These are phyloP conservation scores for Meloidogyne hapla DNA, from an alignment of 1,140 invertebrate genomes.

Conservation along the genomic window DNA sequence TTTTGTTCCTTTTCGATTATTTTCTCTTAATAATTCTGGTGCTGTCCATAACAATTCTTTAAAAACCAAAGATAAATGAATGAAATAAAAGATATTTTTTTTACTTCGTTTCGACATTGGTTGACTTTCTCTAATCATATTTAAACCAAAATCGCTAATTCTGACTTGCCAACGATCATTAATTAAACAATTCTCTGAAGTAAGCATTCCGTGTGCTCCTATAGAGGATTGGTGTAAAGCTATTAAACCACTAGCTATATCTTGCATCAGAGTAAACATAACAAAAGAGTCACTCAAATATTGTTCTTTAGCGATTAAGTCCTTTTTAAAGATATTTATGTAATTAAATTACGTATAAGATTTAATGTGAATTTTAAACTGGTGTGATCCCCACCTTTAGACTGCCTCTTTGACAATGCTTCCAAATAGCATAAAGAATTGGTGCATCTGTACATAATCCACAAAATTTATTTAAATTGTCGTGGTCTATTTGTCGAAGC, in stretches of 20 bases:
- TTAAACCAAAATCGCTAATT: conserved; percentile 42
- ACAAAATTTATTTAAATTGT: conserved; percentile 71
- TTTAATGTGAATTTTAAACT: conserved; percentile 73
- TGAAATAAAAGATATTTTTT: conserved; percentile 23
- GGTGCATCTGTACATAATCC: conserved; percentile 67
- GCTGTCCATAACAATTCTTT: conserved; percentile 83
- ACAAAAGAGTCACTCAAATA: conserved; percentile 78
- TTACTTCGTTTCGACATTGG: conserved; percentile 24
- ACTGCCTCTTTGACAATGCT: conserved; percentile 77
- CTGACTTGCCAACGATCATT: conserved; percentile 49
- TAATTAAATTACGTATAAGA: conserved; percentile 74
- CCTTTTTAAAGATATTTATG: conserved; percentile 65
- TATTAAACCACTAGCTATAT: conserved; percentile 73
- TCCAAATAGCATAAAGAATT: conserved; percentile 73
- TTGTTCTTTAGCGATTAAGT: conserved; percentile 85
- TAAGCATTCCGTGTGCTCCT: conserved; percentile 33
- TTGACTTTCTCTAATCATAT: conserved; percentile 51
- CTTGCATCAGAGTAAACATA: conserved; percentile 83
- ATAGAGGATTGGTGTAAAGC: conserved; percentile 32
- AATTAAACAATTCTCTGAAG: conserved; percentile 41
- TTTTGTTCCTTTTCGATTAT: conserved; percentile 44
- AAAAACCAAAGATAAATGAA: neutral
- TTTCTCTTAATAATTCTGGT: conserved; percentile 79
- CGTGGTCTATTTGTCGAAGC: conserved; percentile 51
- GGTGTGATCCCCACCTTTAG: conserved; percentile 72